Conservation (phyloP, 2,797 vertebrate species). For the Nasua narica region DNA sequence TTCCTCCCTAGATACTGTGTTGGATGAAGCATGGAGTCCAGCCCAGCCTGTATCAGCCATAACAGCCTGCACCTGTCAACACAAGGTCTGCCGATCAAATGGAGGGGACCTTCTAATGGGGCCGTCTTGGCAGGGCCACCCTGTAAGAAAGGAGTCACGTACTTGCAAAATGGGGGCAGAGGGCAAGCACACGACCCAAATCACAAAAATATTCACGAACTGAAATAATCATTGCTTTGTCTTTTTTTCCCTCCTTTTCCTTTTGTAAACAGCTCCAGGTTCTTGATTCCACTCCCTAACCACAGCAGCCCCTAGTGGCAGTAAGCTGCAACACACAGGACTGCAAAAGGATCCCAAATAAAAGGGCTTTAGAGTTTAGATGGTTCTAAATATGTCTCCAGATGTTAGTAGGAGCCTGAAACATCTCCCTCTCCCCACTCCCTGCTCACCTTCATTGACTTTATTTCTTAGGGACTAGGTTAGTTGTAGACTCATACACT, state of each 20-base stretch:
- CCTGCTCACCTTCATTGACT: not conserved
- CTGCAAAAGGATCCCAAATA: not conserved
- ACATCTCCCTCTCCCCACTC: not conserved
- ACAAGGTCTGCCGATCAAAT: not conserved
- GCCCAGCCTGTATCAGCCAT: not conserved
- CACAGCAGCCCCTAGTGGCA: conserved; percentile 76
- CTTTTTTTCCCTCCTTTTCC: not conserved
- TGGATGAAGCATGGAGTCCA: not conserved
- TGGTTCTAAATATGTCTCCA: not conserved
- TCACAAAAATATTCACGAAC: not conserved
- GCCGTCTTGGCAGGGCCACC: not conserved
- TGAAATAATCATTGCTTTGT: conserved; percentile 37
- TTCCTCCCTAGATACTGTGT: not conserved
- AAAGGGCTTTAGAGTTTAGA: too few species aligned
- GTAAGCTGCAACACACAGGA: not conserved
- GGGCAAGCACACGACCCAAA: not conserved
- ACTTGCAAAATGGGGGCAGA: not conserved
- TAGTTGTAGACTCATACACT: not conserved
- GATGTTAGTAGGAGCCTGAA: accelerated
- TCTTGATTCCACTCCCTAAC: conserved; percentile 32
- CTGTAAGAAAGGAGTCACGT: not conserved
- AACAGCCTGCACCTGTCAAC: not conserved
- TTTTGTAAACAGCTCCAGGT: not conserved
- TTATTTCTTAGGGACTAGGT: not conserved
- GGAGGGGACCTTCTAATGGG: not conserved